Evolutionary conservation across 2,797 vertebrate genomes (phyloP), one percentile per base, ranked within the genome.

Genomic region (Rhinichthys osculus): DNA sequence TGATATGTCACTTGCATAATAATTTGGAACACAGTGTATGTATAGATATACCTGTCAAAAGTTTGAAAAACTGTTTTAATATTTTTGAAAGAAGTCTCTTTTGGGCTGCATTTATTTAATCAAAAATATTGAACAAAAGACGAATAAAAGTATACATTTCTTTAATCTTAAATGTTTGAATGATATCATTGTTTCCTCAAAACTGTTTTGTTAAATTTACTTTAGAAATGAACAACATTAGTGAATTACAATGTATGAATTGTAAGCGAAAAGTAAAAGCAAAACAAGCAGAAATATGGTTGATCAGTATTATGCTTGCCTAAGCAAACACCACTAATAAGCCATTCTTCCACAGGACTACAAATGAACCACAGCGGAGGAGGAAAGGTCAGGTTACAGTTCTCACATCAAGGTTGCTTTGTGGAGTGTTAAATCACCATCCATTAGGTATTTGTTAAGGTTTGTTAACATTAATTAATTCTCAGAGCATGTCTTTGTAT

Each of bases 391-490:
- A 64, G 38, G 35, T 27, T 27, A 74, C 70, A 64, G 59, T 40
- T 52, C 23, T 52, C 16, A 10, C 72, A 66, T 67, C 82, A 84
- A 69, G 72, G 59, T 52, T 9, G 9, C 38, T 71, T 30, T 30
- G 14, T 72, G 59, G 16, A 85, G 80, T 30, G 47, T 30, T 27
- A 85, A 70, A 59, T 59, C 84, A 59, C 30, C 1, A 5, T 74
- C 13, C 30, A 5, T 44, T 13, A 17, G 67, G 81, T 52, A 83
- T 83, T 50, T 35, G 27, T 66, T 74, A 38, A 76, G 30, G 59
- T 66, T 83, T 23, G 19, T 76, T 83, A 52, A 76, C 59, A 76
- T 76, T 83, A 40, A 77, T 77, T 69, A 52, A 57, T 54, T 84
- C 33, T 67, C 33, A 69, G 33, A 54, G 47, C 73, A 57, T 77